A percentile compares a stretch with the other conserved stretches of the same genome.
Conservation (phyloP, 2,888 invertebrate species). For the Plebejus melissa region DNA sequence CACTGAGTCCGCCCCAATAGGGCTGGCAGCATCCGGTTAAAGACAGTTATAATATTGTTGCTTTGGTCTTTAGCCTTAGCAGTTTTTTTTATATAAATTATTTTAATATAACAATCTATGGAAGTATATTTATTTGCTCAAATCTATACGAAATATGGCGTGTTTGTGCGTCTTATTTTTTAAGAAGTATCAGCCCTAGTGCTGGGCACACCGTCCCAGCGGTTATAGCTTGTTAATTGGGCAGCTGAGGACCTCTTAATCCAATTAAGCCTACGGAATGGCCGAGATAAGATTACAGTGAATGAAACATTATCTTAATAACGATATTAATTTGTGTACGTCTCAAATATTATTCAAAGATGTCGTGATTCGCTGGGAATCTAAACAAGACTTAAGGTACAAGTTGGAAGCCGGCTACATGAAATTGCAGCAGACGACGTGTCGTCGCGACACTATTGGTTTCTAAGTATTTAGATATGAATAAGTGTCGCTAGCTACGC, state of each 20-base stretch:
- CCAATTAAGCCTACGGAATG: not conserved
- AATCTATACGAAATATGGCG: not conserved
- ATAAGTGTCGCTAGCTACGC: no score
- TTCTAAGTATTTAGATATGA: no score
- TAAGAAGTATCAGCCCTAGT: not conserved
- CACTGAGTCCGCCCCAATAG: not conserved
- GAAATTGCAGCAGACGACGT: no score
- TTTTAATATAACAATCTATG: not conserved
- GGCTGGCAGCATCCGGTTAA: not conserved
- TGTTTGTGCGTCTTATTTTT: not conserved
- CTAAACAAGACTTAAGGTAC: no score
- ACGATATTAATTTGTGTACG: not conserved
- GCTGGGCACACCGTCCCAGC: not conserved
- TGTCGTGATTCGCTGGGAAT: not conserved
- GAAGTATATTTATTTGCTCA: not conserved
- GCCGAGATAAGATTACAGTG: slow-evolving; percentile 6
- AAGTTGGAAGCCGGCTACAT: no score
- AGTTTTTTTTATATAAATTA: not conserved
- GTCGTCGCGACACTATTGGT: no score
- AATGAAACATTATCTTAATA: not conserved
- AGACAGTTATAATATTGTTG: not conserved
- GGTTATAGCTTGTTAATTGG: slow-evolving; percentile 13
- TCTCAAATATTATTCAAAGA: not conserved
- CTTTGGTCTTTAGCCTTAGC: not conserved
- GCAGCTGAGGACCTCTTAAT: not conserved